phyloP scores from a whole-genome alignment of 2,113 vertebrate species.

The Illadopsis cleaveri region DNA sequence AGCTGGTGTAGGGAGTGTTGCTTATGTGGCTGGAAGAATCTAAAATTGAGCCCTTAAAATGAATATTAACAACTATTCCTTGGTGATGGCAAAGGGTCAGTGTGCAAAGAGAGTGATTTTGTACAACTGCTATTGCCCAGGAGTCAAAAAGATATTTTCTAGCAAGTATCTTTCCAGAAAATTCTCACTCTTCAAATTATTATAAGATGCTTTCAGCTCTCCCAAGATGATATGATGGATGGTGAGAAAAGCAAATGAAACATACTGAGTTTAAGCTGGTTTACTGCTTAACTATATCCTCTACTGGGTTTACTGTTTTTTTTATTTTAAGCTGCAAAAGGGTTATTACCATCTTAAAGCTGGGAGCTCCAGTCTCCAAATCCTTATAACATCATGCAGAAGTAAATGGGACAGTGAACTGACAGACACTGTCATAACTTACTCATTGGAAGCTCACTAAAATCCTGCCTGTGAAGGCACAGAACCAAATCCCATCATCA shows the following conservation, averaged over 20 bases:
- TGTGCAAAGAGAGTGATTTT: neutral
- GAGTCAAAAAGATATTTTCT: constrained; percentile 33
- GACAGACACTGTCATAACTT: constrained; percentile 11
- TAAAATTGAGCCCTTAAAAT: neutral
- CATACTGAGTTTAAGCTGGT: constrained; percentile 52
- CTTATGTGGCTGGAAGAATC: neutral
- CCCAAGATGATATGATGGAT: constrained; percentile 23
- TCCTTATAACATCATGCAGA: constrained; percentile 13
- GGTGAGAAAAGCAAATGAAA: constrained; percentile 52
- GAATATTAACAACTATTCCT: neutral
- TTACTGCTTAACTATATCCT: constrained; percentile 61
- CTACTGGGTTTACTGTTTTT: constrained; percentile 26
- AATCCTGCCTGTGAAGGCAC: neutral
- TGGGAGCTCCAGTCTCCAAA: constrained; percentile 30
- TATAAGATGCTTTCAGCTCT: constrained; percentile 37
- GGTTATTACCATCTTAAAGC: constrained; percentile 50
- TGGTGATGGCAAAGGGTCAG: neutral
- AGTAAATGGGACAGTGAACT: constrained; percentile 51
- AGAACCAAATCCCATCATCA: neutral
- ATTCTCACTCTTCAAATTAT: constrained; percentile 34
- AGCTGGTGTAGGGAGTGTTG: neutral
- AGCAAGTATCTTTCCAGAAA: constrained; percentile 34
- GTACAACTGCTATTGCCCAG: neutral
- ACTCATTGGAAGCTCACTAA: neutral
- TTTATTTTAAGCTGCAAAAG: constrained; percentile 56